Percentiles rank a stretch among this genome's conserved stretches.
Conservation (phyloP, 2,888 invertebrate species). For the Tinea pellionella region DNA sequence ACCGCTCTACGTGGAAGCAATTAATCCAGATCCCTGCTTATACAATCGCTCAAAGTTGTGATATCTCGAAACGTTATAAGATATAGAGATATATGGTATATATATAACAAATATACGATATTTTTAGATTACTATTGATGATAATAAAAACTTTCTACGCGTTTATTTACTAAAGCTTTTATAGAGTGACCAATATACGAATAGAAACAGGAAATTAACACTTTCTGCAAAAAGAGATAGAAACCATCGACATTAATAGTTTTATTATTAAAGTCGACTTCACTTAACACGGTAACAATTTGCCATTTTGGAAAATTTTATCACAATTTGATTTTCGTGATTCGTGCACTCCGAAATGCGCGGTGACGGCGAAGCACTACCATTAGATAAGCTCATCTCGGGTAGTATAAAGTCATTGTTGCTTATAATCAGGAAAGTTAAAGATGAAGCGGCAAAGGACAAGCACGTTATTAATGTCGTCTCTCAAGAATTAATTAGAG, state of each 20-base stretch:
- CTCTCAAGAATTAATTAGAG: conserved; percentile 33
- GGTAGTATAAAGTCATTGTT: background rate
- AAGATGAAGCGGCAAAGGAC: conserved; percentile 33
- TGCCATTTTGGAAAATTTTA: background rate
- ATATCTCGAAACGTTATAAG: background rate
- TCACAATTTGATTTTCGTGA: conserved; percentile 6
- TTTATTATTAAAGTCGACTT: background rate
- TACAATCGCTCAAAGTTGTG: conserved; percentile 3
- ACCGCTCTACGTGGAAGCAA: conserved; percentile 36
- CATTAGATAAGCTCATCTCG: conserved; percentile 9
- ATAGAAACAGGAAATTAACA: too few species aligned
- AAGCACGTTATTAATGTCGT: conserved; percentile 38
- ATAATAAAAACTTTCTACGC: background rate
- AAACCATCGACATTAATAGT: too few species aligned
- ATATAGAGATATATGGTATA: background rate
- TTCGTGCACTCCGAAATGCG: background rate
- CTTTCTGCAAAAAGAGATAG: too few species aligned
- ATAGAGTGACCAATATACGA: background rate
- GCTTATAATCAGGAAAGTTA: conserved; percentile 21
- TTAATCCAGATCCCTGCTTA: conserved; percentile 32
- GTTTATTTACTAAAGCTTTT: background rate
- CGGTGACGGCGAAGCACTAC: conserved; percentile 3
- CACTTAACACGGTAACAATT: background rate
- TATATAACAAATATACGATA: background rate
- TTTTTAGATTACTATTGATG: background rate